These are phyloP conservation scores for Struthidea cinerea DNA, from an alignment of 2,113 vertebrate species.

Conservation along the genomic window DNA sequence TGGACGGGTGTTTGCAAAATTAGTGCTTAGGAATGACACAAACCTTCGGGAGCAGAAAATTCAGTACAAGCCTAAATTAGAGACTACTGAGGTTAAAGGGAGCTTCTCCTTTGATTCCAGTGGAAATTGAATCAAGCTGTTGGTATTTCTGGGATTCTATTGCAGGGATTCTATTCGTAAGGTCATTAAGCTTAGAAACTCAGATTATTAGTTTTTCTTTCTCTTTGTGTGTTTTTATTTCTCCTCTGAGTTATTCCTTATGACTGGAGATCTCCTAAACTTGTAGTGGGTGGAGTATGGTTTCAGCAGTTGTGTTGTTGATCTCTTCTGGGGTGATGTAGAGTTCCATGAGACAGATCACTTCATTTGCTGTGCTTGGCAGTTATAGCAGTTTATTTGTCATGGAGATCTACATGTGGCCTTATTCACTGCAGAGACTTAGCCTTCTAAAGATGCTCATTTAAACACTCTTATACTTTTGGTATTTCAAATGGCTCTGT, in stretches of 20 bases:
- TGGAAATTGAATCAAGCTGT: not conserved
- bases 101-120: not conserved
- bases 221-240: not conserved
- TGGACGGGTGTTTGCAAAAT: not conserved
- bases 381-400: not conserved
- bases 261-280: not conserved
- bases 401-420: not conserved
- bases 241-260: not conserved
- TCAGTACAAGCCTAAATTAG: not conserved
- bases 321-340: not conserved
- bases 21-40: not conserved
- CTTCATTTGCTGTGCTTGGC: not conserved
- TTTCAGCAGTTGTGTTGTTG: not conserved
- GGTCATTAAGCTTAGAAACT: not conserved
- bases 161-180: not conserved
- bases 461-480: not conserved
- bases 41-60: not conserved
- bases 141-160: not conserved
- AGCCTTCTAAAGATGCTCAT: not conserved
- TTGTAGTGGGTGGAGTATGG: not conserved
- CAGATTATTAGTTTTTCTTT: not conserved
- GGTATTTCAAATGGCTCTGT: not conserved
- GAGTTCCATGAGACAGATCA: not conserved
- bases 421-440: not conserved
- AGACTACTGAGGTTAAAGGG: not conserved